Evolutionary conservation across 2,888 invertebrate species (phyloP).

Genomic region (Timandra comae): DNA sequence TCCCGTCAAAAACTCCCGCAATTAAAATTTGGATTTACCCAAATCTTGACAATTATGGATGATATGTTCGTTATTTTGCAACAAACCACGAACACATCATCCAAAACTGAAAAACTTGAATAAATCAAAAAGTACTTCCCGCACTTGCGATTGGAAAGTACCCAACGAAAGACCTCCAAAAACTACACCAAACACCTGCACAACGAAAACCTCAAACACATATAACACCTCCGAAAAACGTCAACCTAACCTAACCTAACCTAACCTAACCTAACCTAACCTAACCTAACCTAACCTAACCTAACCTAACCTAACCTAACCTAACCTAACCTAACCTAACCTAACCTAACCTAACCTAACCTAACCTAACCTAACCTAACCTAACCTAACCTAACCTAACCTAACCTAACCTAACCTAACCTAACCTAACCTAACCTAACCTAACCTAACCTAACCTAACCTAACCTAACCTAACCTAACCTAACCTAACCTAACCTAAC

Average conservation of each 20-base stretch:
- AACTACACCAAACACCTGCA: too few relatives aligned
- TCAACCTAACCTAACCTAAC: constrained; percentile 15
- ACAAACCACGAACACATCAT: too few relatives aligned
- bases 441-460: constrained; percentile 9
- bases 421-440: constrained; percentile 17
- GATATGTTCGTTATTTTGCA: too few relatives aligned
- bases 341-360: constrained; percentile 21
- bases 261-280: constrained; percentile 15
- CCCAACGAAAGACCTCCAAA: too few relatives aligned
- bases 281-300: constrained; percentile 15
- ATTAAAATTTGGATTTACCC: too few relatives aligned
- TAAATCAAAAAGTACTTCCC: too few relatives aligned
- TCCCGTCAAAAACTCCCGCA: too few relatives aligned
- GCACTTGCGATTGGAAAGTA: too few relatives aligned
- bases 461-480: constrained; percentile 11
- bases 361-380: constrained; percentile 24
- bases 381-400: constrained; percentile 23
- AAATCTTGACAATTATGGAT: too few relatives aligned
- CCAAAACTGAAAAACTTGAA: too few relatives aligned
- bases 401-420: constrained; percentile 20
- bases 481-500: constrained; percentile 3
- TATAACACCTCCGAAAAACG: too few relatives aligned
- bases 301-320: constrained; percentile 15
- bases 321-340: constrained; percentile 15
- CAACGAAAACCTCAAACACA: too few relatives aligned